Percentiles rank a stretch among this genome's conserved stretches.
phyloP scores from a whole-genome alignment of 2,888 invertebrate genomes.

The Psylliodes chrysocephalus region DNA sequence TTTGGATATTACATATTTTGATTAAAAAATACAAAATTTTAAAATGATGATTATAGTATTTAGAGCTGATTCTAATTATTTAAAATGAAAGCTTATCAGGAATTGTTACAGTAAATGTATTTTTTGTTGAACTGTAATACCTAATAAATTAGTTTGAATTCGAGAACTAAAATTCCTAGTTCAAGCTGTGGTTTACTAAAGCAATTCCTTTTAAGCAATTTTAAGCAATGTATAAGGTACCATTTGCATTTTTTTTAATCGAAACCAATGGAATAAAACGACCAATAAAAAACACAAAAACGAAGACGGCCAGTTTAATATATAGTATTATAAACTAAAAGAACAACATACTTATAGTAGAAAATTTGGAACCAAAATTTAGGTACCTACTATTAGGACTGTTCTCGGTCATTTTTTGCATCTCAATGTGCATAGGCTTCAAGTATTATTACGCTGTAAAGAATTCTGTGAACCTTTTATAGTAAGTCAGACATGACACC shows the following conservation, averaged over 20 bases:
- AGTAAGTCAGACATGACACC: conserved; percentile 46
- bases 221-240: background rate
- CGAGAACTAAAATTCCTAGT: too few relatives aligned
- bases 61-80: background rate
- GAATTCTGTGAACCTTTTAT: conserved; percentile 62
- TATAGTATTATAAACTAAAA: conserved; percentile 67
- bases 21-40: background rate
- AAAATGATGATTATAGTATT: background rate
- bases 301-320: conserved; percentile 73
- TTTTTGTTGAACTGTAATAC: too few relatives aligned
- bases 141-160: too few relatives aligned
- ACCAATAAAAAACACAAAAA: conserved; percentile 11
- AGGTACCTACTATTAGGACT: conserved; percentile 57
- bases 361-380: conserved; percentile 64
- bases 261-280: conserved; percentile 51
- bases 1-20: conserved; percentile 9
- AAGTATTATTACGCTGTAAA: conserved; percentile 62
- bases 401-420: conserved; percentile 58
- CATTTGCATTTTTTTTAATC: too few relatives aligned
- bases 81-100: too few relatives aligned
- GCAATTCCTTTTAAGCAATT: conserved; percentile 16
- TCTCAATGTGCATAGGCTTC: conserved; percentile 64
- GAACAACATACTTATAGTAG: conserved; percentile 58
- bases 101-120: too few relatives aligned
- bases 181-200: too few relatives aligned